Base-by-base conservation (phyloP, 2,797 vertebrate genomes). In the Hemitrygon akajei region DNA sequence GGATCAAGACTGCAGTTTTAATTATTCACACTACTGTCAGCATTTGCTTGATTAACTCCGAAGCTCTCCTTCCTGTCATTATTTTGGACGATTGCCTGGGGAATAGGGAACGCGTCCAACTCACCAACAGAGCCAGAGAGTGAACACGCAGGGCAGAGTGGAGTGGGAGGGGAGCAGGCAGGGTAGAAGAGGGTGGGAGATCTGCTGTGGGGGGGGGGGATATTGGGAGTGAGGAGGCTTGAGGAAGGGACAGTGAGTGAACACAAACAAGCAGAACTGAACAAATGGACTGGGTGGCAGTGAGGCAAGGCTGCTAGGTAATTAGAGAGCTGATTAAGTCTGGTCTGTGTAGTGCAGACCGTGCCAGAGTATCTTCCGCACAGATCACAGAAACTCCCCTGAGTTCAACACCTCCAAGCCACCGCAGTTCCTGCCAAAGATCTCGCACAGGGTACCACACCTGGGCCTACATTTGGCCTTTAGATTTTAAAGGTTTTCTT, bases 31-130 rank as follows among this genome's bases (percentile, higher is more conserved):
- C 27, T 63, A 56, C 30, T 63, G 30, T n/a, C 30, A 86, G 3
- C 82, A n/a, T n/a, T 25, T 86, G 82, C 56, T 86, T 60, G 82
- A 63, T n/a, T 86, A 86, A 86, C 58, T n/a, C 56, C 27, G n/a
- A 86, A n/a, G 56, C 58, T 60, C 82, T 86, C 56, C 25, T 60
- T 86, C 56, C 56, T 86, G 82, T 86, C 82, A 63, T 30, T 86
- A 86, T 63, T 75, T 47, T 80, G 34, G 71, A 63, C 6, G 1
- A 27, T 7, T 75, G 71, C 92, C 40, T 25, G 14, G 69, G 60
- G 58, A 93, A 75, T 37, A 37, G 71, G 27, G 25, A n/a, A 93
- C 30, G 14, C 1, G 5, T 30, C 47, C 63, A 66, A 60, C 25
- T 30, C 82, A 86, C 47, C 82, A 86, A 6, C 27, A 1, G 47